Conservation (phyloP, 2,797 vertebrate genomes). For the Acanthurus leucopareius region DNA sequence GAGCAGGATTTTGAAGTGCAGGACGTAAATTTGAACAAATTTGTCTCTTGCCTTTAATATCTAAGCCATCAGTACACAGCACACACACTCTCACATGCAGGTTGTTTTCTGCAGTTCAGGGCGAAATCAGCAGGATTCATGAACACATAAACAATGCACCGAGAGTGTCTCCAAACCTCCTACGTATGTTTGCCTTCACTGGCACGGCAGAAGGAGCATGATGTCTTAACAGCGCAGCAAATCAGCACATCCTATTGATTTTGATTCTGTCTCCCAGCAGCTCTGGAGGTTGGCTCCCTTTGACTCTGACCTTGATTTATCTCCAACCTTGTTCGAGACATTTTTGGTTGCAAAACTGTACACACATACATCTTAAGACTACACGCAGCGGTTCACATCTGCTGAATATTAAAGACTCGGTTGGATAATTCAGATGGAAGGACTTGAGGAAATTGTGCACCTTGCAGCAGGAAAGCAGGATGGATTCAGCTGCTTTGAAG, state of each 20-base stretch:
- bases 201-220: not conserved
- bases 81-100: not conserved
- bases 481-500: not conserved
- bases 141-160: not conserved
- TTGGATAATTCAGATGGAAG: not conserved
- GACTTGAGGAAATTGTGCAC: not conserved
- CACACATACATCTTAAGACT: not conserved
- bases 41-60: not conserved
- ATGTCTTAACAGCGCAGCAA: not conserved
- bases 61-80: not conserved
- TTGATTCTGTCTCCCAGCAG: not conserved
- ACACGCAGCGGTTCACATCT: not conserved
- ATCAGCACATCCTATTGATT: not conserved
- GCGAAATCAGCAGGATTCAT: not conserved
- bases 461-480: not conserved
- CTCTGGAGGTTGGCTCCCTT: not conserved
- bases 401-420: not conserved
- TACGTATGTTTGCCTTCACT: not conserved
- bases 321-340: not conserved
- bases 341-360: not conserved
- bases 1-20: too few species aligned
- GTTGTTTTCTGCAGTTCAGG: not conserved
- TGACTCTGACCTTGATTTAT: not conserved
- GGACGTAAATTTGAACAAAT: not conserved
- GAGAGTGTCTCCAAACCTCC: not conserved